Conservation (phyloP, 2,888 invertebrate genomes). For the Scaptomyza cyrtandrae region DNA sequence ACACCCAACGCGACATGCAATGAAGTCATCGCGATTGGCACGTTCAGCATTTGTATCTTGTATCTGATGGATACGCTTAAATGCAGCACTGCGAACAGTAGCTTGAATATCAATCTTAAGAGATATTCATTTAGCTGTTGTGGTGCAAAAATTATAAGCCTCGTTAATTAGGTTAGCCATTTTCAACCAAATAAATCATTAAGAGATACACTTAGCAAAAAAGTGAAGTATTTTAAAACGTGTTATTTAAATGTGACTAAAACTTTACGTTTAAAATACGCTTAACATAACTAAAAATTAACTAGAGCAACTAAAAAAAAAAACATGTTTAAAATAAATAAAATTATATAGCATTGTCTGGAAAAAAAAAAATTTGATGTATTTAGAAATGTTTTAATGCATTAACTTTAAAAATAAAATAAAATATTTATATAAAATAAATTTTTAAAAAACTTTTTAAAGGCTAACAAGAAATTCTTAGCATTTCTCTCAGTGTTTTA, state of each 20-base stretch:
- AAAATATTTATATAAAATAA: not conserved
- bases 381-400: no score
- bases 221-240: not conserved
- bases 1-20: slow-evolving; percentile 54
- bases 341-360: not conserved
- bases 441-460: not conserved
- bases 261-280: not conserved
- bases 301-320: no score
- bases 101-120: slow-evolving; percentile 40
- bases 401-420: no score
- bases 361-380: no score
- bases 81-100: slow-evolving; percentile 22
- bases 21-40: slow-evolving; percentile 78
- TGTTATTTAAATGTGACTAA: not conserved
- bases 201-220: not conserved
- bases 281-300: not conserved
- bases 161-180: slow-evolving; percentile 24
- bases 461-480: not conserved
- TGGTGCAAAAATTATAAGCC: slow-evolving; percentile 32
- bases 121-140: slow-evolving; percentile 49
- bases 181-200: slow-evolving; percentile 12
- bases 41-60: slow-evolving; percentile 42
- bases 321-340: not conserved
- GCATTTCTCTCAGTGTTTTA: not conserved
- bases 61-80: slow-evolving; percentile 57